Conservation (phyloP, 2,888 invertebrate genomes). For the Oscheius sp. region DNA sequence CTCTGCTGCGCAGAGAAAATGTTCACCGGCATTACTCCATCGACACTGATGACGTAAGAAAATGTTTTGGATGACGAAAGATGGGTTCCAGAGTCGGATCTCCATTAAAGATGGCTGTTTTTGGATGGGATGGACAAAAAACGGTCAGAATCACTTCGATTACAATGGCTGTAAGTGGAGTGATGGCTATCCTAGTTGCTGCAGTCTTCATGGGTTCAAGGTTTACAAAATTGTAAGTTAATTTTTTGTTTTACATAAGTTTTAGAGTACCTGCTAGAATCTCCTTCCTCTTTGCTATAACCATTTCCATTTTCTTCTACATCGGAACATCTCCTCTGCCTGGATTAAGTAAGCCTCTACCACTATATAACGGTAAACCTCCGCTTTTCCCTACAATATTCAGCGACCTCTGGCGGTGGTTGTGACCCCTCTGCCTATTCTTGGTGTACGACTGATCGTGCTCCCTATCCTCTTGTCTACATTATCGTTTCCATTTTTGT, state of each 20-base stretch:
- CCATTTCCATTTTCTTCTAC: constrained; percentile 43
- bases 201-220: constrained; percentile 15
- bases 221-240: constrained; percentile 12
- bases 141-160: constrained; percentile 40
- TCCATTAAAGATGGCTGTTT: constrained; percentile 42
- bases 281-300: constrained; percentile 40
- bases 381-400: no score
- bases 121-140: constrained; percentile 42
- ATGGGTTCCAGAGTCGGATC: constrained; percentile 26
- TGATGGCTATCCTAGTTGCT: constrained; percentile 17
- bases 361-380: constrained; percentile 40
- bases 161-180: constrained; percentile 36
- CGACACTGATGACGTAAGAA: constrained; percentile 38
- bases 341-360: constrained; percentile 31
- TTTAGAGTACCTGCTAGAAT: constrained; percentile 40
- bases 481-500: constrained; percentile 43
- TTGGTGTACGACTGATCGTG: constrained; percentile 37
- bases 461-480: constrained; percentile 32
- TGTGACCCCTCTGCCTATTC: constrained; percentile 39
- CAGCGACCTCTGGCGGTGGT: constrained; percentile 35
- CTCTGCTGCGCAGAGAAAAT: constrained; percentile 47
- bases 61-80: background rate
- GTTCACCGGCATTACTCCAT: constrained; percentile 32
- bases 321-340: constrained; percentile 40
- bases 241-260: constrained; percentile 8